A percentile compares a stretch with the other conserved stretches of the same genome.
phyloP scores from a whole-genome alignment of 2,113 vertebrate genomes.

The Dromas ardeola region DNA sequence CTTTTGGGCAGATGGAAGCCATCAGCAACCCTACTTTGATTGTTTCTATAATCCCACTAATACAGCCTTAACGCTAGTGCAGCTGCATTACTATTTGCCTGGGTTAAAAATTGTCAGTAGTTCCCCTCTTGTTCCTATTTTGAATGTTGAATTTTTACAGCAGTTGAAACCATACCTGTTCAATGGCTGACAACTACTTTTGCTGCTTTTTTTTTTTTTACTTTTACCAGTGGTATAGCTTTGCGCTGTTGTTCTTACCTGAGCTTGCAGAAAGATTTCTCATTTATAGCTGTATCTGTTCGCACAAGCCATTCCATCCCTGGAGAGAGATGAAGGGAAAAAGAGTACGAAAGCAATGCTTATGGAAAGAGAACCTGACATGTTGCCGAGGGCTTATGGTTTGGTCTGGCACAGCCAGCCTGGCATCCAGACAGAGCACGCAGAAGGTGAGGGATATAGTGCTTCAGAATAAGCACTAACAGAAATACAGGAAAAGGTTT shows the following conservation, averaged over 20 bases:
- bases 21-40: neutral
- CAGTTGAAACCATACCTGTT: neutral
- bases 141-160: neutral
- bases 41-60: neutral
- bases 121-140: neutral
- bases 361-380: neutral
- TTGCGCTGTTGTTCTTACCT: neutral
- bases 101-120: neutral
- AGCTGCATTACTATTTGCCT: neutral
- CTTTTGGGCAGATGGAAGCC: neutral
- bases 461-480: neutral
- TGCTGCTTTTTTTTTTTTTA: neutral
- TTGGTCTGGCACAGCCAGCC: neutral
- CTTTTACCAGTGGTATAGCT: neutral
- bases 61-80: neutral
- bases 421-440: neutral
- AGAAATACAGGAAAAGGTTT: neutral
- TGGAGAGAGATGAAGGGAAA: neutral
- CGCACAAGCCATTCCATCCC: neutral
- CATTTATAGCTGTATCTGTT: neutral
- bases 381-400: neutral
- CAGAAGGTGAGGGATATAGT: neutral
- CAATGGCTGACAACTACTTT: neutral
- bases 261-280: neutral
- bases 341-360: neutral